phyloP scores from a whole-genome alignment of 2,113 vertebrate genomes.

The Pituophis catenifer region DNA sequence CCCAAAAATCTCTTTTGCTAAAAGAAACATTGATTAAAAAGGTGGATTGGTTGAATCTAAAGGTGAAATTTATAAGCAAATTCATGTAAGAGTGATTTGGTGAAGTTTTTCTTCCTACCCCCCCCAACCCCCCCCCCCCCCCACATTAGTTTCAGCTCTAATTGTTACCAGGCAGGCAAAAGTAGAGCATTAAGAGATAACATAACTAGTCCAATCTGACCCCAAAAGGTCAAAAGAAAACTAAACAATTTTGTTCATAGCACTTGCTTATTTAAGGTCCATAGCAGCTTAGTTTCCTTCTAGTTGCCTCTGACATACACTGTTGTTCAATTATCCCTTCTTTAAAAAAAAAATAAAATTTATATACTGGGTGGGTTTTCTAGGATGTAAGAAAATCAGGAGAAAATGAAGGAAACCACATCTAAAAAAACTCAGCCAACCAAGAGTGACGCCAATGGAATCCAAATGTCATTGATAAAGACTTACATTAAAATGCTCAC shows the following conservation, averaged over 20 bases:
- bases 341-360: constrained; percentile 27
- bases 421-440: constrained; percentile 49
- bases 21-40: not conserved
- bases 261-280: constrained; percentile 73
- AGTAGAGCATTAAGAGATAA: constrained; percentile 77
- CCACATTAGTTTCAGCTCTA: constrained; percentile 32
- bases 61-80: constrained; percentile 50
- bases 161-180: constrained; percentile 78
- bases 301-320: constrained; percentile 50
- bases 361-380: constrained; percentile 20
- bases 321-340: constrained; percentile 45
- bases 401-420: constrained; percentile 9
- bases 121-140: not conserved
- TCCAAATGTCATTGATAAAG: not conserved
- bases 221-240: constrained; percentile 74
- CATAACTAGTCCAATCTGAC: constrained; percentile 78
- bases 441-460: constrained; percentile 48
- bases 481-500: not conserved
- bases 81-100: constrained; percentile 65
- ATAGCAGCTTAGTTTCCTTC: constrained; percentile 71
- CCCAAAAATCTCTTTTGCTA: not conserved
- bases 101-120: not conserved
- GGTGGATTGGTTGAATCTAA: not conserved
- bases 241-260: constrained; percentile 78
- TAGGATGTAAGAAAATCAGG: constrained; percentile 18